Conservation (phyloP, 2,113 vertebrate species). For the Choloepus hoffmanni region DNA sequence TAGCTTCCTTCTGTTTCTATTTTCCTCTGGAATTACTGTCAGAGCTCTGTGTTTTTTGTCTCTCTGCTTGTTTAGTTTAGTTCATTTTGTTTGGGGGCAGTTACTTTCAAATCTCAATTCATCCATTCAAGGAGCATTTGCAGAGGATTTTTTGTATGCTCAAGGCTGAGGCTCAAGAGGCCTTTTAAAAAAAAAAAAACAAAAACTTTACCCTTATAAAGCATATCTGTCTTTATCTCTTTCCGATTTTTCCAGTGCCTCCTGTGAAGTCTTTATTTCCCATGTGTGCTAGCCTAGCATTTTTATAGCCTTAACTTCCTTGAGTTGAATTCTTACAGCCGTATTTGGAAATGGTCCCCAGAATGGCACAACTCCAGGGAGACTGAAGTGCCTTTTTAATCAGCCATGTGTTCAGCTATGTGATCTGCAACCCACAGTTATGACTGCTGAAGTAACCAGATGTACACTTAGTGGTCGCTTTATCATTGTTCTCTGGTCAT, state of each 20-base stretch:
- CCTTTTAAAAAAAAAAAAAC: too few relatives aligned
- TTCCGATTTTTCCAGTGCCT: not conserved
- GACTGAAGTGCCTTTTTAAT: not conserved
- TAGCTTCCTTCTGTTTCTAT: not conserved
- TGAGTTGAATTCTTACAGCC: not conserved
- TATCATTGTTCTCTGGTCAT: not conserved
- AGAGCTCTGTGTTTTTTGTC: not conserved
- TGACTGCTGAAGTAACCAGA: not conserved
- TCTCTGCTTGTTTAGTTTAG: not conserved
- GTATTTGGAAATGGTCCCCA: not conserved
- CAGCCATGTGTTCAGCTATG: not conserved
- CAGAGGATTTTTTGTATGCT: not conserved
- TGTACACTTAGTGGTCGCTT: not conserved
- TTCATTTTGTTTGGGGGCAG: not conserved
- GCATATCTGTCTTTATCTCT: not conserved
- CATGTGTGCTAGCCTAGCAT: not conserved
- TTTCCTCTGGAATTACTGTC: not conserved
- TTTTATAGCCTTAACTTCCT: not conserved
- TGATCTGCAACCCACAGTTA: not conserved
- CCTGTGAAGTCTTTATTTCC: constrained; percentile 4
- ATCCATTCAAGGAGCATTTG: not conserved
- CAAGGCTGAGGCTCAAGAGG: not conserved
- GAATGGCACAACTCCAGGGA: not conserved
- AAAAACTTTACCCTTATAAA: not conserved
- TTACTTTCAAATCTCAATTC: not conserved